These are phyloP conservation scores for Plutomurus gul DNA, from an alignment of 1,140 invertebrate genomes.

Conservation along the genomic window DNA sequence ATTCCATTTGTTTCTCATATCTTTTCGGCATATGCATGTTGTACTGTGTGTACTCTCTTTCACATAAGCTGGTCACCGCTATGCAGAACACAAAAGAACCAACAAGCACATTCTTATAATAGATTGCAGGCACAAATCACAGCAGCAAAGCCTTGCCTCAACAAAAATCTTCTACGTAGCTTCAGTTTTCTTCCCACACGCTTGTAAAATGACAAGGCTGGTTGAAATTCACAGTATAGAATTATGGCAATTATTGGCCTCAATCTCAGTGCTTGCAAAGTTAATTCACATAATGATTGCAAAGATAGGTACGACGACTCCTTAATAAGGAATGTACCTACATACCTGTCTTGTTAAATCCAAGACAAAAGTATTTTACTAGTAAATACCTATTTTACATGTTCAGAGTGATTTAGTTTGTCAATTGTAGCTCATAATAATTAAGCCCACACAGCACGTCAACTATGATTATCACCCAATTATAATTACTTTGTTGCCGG, in stretches of 20 bases:
- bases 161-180: slow-evolving; percentile 12
- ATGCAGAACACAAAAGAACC: too few relatives aligned
- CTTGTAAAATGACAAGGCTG: slow-evolving; percentile 23
- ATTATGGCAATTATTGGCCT: slow-evolving; percentile 31
- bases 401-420: too few relatives aligned
- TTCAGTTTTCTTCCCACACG: slow-evolving; percentile 22
- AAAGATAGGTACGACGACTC: too few relatives aligned
- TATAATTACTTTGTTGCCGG: not conserved
- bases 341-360: too few relatives aligned
- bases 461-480: slow-evolving; percentile 8
- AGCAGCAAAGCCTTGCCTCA: not conserved
- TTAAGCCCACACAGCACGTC: not conserved
- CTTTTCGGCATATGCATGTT: too few relatives aligned
- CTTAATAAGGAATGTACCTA: too few relatives aligned
- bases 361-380: too few relatives aligned
- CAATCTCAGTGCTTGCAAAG: slow-evolving; percentile 4
- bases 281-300: slow-evolving; percentile 35
- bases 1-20: too few relatives aligned
- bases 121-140: not conserved
- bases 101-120: too few relatives aligned
- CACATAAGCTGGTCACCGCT: too few relatives aligned
- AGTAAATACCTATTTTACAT: too few relatives aligned
- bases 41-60: too few relatives aligned
- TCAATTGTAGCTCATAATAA: not conserved
- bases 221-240: not conserved